Evolutionary conservation across 2,888 invertebrate genomes (phyloP).

Genomic region (Hypomecis punctinalis): DNA sequence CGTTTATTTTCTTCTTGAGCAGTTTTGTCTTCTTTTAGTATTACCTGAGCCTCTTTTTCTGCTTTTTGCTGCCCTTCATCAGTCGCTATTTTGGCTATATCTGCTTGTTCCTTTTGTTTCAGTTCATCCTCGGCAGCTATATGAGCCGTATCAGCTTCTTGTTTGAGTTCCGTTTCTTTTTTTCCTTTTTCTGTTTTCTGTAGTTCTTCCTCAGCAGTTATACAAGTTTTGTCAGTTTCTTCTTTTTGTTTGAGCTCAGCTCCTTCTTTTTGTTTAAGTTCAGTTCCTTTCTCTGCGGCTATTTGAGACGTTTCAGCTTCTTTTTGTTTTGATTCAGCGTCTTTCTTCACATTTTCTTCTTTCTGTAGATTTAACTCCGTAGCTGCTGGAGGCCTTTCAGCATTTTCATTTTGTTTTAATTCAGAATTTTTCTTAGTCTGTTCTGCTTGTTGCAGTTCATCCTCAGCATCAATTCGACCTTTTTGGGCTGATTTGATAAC

Average conservation of each 20-base stretch:
- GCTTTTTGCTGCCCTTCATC: slow-evolving; percentile 26
- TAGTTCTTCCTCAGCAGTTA: neutral
- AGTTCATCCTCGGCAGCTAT: too few species aligned
- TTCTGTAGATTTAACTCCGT: neutral
- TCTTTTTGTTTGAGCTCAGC: slow-evolving; percentile 7
- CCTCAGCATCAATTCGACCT: neutral
- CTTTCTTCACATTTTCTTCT: slow-evolving; percentile 1
- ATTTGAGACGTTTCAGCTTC: neutral
- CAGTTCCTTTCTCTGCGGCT: neutral
- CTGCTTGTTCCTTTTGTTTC: slow-evolving; percentile 27
- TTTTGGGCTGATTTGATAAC: neutral
- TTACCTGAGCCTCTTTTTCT: slow-evolving; percentile 1
- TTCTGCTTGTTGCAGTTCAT: slow-evolving; percentile 29
- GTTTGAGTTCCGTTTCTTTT: slow-evolving; percentile 8
- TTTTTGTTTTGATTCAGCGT: slow-evolving; percentile 8
- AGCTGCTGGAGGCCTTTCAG: neutral
- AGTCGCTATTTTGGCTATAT: slow-evolving; percentile 23
- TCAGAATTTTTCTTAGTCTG: slow-evolving; percentile 13
- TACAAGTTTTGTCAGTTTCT: neutral
- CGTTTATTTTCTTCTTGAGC: slow-evolving; percentile 31
- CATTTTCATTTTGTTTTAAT: slow-evolving; percentile 3
- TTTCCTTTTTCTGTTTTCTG: slow-evolving; percentile 9
- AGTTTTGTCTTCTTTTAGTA: slow-evolving; percentile 9
- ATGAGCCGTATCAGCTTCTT: slow-evolving; percentile 6
- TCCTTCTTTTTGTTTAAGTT: neutral